Base-by-base conservation (phyloP, 2,888 invertebrate genomes). In the Acheta domesticus region DNA sequence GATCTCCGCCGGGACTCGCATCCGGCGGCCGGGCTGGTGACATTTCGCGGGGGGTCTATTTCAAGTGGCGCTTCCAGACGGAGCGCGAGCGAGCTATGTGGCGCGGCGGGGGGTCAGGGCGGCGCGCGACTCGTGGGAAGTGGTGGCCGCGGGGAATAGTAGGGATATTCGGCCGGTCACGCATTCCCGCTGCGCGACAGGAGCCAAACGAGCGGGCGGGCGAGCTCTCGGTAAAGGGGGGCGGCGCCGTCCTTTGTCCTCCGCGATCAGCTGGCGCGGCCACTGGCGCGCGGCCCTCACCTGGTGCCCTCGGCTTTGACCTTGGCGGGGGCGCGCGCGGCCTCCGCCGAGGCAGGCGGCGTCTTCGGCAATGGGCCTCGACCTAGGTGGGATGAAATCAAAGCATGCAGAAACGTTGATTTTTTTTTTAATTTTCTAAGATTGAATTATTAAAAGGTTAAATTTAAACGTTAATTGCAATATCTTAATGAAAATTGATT, bases 21-120 rank as follows among this genome's bases (percentile, higher is more conserved):
- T 36, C 36, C 36, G 36, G 36, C 36, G 36, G 36, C 1, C 23
- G 5, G 36, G 11, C 1, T 8, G 62, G 16, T 62, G 62, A 62
- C 62, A 62, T 62, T 62, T 62, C 62, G 62, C 62, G 62, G 62
- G 62, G 62, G 62, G 62, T 12, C 62, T 62, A 62, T 62, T 62
- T 62, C 62, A 62, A 62, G 62, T 62, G 62, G 62, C 62, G 62
- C 8, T n/a, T 62, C 16, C 16, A 62, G 62, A 62, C 62, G n/a
- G n/a, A 5, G 62, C 62, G 62, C 62, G n/a, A n/a, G n/a, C n/a
- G 16, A n/a, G 62, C 62, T 62, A 62, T 62, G 11, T 62, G 11
- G 1, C 62, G 62, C 62, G 16, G n/a, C 62, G 16, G n/a, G 62
- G 62, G 62, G n/a, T 14, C 11, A 14, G 5, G 62, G 14, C 62